phyloP scores from a whole-genome alignment of 2,113 vertebrate genomes.

The Myrmecophaga tridactyla region DNA sequence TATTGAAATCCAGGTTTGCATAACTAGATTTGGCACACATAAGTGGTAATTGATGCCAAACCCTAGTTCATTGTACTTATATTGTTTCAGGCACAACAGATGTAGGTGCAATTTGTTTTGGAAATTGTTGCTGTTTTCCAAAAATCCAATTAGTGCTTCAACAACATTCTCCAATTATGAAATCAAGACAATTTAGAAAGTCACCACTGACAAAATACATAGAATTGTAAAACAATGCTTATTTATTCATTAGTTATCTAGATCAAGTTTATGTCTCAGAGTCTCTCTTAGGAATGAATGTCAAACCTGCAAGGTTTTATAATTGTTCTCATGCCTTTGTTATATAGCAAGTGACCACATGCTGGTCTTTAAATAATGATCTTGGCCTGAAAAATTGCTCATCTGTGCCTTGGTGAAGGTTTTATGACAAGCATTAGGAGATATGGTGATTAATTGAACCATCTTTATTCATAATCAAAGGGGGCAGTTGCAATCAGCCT shows the following conservation, averaged over 20 bases:
- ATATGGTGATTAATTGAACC: constrained; percentile 4
- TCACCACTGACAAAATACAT: constrained; percentile 14
- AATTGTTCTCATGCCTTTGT: constrained; percentile 18
- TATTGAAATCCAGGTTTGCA: constrained; percentile 64
- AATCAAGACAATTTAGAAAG: constrained; percentile 37
- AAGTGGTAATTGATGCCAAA: constrained; percentile 53
- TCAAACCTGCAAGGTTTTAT: constrained; percentile 24
- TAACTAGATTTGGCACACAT: constrained; percentile 41
- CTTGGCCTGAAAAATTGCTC: constrained; percentile 9
- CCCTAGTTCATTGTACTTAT: constrained; percentile 55
- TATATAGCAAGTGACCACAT: not conserved
- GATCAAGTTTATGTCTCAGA: constrained; percentile 31
- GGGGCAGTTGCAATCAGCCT: not conserved
- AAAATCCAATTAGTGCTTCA: constrained; percentile 51
- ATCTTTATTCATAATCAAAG: constrained; percentile 51
- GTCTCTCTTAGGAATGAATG: not conserved
- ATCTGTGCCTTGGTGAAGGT: constrained; percentile 31
- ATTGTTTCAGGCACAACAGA: constrained; percentile 71
- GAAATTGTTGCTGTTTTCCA: constrained; percentile 25
- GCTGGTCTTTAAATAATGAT: constrained; percentile 40
- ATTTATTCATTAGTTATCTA: constrained; percentile 55
- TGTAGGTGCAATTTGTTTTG: constrained; percentile 61
- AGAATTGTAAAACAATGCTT: constrained; percentile 23
- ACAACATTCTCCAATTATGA: constrained; percentile 27
- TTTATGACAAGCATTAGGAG: constrained; percentile 35